phyloP scores from a whole-genome alignment of 2,797 vertebrate species.

The Chaunax sp. region DNA sequence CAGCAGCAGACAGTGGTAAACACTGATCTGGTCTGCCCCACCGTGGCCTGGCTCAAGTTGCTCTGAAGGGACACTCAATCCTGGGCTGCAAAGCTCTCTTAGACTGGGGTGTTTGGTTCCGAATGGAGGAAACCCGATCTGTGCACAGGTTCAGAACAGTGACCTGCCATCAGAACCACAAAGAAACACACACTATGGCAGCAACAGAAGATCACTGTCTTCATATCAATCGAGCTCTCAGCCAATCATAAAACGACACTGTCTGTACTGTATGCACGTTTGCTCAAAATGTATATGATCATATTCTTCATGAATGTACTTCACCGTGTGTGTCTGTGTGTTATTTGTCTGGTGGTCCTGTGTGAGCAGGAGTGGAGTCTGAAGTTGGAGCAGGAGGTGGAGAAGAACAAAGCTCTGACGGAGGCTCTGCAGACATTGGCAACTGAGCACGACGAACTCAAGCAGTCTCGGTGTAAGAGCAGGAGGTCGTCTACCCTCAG shows the following conservation, averaged over 20 bases:
- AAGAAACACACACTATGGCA: conserved; percentile 4
- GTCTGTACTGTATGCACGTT: background rate
- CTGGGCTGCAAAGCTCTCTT: conserved; percentile 44
- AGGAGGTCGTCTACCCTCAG: conserved; percentile 82
- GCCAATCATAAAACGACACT: background rate
- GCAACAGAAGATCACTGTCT: conserved; percentile 26
- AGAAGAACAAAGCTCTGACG: conserved; percentile 93
- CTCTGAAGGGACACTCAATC: conserved; percentile 73
- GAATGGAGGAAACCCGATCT: conserved; percentile 72
- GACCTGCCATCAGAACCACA: conserved; percentile 53
- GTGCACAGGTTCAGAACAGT: conserved; percentile 59
- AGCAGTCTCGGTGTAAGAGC: conserved; percentile 84
- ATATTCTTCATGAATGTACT: background rate
- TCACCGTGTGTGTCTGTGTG: conserved; percentile 9
- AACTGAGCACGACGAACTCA: conserved; percentile 88
- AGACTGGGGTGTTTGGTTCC: conserved; percentile 79
- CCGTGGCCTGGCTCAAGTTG: conserved; percentile 71
- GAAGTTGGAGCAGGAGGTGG: conserved; percentile 92
- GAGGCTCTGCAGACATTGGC: conserved; percentile 91
- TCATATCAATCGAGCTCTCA: conserved; percentile 28
- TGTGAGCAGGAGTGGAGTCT: conserved; percentile 88
- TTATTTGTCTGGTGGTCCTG: conserved; percentile 17
- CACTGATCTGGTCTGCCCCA: conserved; percentile 60
- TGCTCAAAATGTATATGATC: background rate
- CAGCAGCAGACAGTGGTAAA: conserved; percentile 59